A percentile compares a stretch with the other conserved stretches of the same genome.
These are phyloP conservation scores for Athene cunicularia DNA, from an alignment of 2,113 vertebrate species.

Conservation along the genomic window DNA sequence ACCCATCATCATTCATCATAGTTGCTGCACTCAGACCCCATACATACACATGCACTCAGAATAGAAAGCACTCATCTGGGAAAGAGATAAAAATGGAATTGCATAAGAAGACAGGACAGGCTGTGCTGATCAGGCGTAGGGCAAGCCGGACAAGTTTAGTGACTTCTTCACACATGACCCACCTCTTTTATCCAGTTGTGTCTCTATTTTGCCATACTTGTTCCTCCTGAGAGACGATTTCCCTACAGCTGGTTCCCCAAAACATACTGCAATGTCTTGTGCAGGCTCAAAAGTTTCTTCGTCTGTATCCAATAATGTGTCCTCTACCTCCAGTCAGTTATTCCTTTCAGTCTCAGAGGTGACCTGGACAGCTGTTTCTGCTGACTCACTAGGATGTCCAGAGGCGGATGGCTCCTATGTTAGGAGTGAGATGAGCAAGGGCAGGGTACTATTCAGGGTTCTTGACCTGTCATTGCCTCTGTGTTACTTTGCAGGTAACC, in stretches of 20 bases:
- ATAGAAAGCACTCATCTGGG: neutral
- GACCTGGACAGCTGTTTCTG: neutral
- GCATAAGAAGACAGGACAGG: neutral
- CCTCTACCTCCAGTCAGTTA: neutral
- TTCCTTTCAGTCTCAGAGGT: neutral
- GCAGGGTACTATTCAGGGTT: neutral
- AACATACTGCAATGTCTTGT: neutral
- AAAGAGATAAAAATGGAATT: neutral
- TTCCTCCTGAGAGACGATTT: neutral
- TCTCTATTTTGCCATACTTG: neutral
- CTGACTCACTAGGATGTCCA: neutral
- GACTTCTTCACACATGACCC: neutral
- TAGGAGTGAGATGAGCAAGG: neutral
- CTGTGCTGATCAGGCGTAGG: neutral
- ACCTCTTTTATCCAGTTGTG: neutral
- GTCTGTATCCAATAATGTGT: neutral
- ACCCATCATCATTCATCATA: accelerated
- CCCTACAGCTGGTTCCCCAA: neutral
- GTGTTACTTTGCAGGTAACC: neutral
- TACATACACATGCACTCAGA: neutral
- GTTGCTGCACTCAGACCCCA: accelerated
- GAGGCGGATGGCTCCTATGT: neutral
- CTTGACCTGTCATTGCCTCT: neutral
- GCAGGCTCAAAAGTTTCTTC: neutral
- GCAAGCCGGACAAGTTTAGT: neutral